Percentiles rank a stretch among this genome's conserved stretches.
Conservation (phyloP, 2,113 vertebrate species). For the Ctenomys sociabilis region DNA sequence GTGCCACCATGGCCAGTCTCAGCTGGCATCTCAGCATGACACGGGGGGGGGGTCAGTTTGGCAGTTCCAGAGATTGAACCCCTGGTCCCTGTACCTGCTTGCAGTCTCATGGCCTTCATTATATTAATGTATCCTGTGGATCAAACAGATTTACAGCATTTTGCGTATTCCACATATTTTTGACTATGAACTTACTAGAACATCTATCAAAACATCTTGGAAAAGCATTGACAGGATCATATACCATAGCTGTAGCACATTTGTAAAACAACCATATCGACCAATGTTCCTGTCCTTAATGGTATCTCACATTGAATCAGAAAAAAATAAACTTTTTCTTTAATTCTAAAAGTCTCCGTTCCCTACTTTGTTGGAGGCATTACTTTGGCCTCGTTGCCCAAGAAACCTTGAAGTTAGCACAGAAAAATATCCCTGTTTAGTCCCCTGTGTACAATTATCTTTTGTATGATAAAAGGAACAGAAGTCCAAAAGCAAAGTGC, state of each 20-base stretch:
- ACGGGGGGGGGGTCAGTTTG: too few relatives aligned
- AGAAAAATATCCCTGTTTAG: background rate
- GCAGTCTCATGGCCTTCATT: background rate
- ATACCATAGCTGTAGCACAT: too few relatives aligned
- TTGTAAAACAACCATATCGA: background rate
- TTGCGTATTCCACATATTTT: background rate
- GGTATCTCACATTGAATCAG: background rate
- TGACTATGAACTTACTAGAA: background rate
- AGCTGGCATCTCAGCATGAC: too few relatives aligned
- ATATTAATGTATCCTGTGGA: too few relatives aligned
- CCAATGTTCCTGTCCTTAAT: background rate
- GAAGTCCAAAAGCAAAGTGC: background rate
- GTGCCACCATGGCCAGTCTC: too few relatives aligned
- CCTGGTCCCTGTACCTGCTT: too few relatives aligned
- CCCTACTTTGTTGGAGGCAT: background rate
- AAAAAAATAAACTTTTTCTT: background rate
- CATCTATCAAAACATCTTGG: background rate
- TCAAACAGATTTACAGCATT: background rate
- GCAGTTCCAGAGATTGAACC: too few relatives aligned
- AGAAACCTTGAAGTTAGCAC: background rate
- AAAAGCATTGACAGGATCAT: background rate
- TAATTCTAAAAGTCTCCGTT: background rate
- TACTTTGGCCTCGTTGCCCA: background rate
- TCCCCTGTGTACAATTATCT: background rate
- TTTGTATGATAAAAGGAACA: background rate